Percentiles rank a stretch among this genome's conserved stretches.
These are phyloP conservation scores for Sarcophaga peregrina DNA, from an alignment of 1,140 invertebrate genomes.

Conservation along the genomic window DNA sequence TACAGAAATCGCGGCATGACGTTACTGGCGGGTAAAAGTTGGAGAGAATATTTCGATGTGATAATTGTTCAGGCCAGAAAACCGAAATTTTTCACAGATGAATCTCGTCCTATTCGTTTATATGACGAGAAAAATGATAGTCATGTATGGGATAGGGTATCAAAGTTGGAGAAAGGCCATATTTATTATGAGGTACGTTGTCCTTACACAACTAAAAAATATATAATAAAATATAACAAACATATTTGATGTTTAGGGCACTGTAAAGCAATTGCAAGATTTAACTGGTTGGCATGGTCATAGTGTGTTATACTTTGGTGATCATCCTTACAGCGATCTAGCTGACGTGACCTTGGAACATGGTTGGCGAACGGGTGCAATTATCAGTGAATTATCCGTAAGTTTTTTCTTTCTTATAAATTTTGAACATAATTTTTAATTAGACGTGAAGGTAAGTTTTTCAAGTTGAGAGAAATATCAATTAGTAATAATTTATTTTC, in stretches of 20 bases:
- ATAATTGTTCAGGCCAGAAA: slow-evolving; percentile 95
- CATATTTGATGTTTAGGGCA: slow-evolving; percentile 75
- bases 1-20: slow-evolving; percentile 90
- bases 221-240: not conserved
- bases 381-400: slow-evolving; percentile 92
- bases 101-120: slow-evolving; percentile 87
- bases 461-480: no score
- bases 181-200: slow-evolving; percentile 89
- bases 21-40: slow-evolving; percentile 87
- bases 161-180: slow-evolving; percentile 84
- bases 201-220: not conserved
- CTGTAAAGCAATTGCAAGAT: slow-evolving; percentile 89
- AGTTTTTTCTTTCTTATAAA: slow-evolving; percentile 48
- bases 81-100: slow-evolving; percentile 95
- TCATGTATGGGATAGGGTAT: slow-evolving; percentile 92
- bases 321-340: slow-evolving; percentile 97
- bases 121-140: slow-evolving; percentile 85
- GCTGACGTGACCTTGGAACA: slow-evolving; percentile 96
- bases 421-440: slow-evolving; percentile 23
- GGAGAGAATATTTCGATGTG: slow-evolving; percentile 93
- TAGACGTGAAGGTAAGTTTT: not conserved
- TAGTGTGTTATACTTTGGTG: slow-evolving; percentile 95
- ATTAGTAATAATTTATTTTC: no score
- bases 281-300: slow-evolving; percentile 93
- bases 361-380: slow-evolving; percentile 98